phyloP scores from a whole-genome alignment of 2,113 vertebrate genomes.

The Delphinapterus leucas region DNA sequence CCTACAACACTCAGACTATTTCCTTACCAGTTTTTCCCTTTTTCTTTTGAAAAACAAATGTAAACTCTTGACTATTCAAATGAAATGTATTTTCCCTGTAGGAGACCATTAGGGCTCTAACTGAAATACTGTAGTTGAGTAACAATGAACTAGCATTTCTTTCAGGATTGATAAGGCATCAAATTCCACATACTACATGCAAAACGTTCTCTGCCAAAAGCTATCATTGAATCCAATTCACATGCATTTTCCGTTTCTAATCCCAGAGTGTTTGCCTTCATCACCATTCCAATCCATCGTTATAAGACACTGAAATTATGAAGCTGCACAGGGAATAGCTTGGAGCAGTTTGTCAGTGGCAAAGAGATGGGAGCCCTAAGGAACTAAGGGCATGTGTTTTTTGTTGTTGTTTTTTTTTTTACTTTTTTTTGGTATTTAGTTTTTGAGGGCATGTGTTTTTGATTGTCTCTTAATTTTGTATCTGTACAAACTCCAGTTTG shows the following conservation, averaged over 20 bases:
- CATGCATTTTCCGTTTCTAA: neutral
- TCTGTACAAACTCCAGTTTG: neutral
- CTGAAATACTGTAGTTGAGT: neutral
- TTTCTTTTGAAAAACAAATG: slow-evolving; percentile 7
- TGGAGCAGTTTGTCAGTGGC: neutral
- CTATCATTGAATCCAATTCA: neutral
- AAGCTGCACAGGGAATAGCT: neutral
- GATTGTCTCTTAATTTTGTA: neutral
- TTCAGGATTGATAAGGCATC: neutral
- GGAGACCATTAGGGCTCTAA: neutral
- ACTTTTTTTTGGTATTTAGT: no score
- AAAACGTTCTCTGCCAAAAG: neutral
- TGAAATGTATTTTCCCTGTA: neutral
- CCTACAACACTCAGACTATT: neutral
- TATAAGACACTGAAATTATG: neutral
- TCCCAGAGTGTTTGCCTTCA: neutral
- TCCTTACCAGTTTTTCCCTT: neutral
- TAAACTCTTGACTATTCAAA: neutral
- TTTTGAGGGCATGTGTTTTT: neutral
- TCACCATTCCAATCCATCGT: neutral
- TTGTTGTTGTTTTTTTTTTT: neutral
- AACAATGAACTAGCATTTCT: neutral
- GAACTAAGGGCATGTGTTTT: neutral
- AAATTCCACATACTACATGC: neutral
- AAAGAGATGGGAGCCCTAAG: neutral